These are phyloP conservation scores for Heterohyrax brucei DNA, from an alignment of 2,797 vertebrate genomes.

Conservation along the genomic window DNA sequence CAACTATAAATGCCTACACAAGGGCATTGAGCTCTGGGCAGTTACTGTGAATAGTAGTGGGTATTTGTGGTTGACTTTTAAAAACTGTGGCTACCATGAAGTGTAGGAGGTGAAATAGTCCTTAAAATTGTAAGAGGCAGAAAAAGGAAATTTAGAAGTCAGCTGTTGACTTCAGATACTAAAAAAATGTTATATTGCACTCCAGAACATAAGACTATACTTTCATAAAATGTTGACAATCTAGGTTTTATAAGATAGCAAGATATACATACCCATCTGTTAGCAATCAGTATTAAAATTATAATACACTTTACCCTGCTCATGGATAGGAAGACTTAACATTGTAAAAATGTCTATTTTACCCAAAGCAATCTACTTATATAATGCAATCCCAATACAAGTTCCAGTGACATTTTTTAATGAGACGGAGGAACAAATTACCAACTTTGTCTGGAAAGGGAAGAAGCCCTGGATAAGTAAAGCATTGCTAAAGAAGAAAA, in stretches of 20 bases:
- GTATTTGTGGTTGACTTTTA: neutral
- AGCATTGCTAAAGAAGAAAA: too few species aligned
- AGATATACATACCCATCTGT: neutral
- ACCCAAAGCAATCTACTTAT: too few species aligned
- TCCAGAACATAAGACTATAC: neutral
- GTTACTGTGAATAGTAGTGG: neutral
- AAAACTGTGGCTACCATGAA: neutral
- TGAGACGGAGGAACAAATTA: too few species aligned
- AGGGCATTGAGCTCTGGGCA: neutral
- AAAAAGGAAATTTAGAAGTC: slow-evolving; percentile 45
- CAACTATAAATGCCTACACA: neutral
- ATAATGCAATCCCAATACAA: too few species aligned
- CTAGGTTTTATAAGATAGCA: slow-evolving; percentile 34
- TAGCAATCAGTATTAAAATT: neutral
- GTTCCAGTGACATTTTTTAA: too few species aligned
- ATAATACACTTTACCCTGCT: neutral
- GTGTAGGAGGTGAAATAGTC: neutral
- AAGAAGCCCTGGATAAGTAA: too few species aligned
- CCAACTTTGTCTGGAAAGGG: too few species aligned
- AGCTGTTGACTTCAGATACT: neutral
- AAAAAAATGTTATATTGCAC: neutral
- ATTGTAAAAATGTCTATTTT: too few species aligned
- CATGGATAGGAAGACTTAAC: too few species aligned
- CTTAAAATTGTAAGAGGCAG: neutral
- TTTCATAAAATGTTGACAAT: neutral